These are phyloP conservation scores for Oceanites oceanicus DNA, from an alignment of 2,113 vertebrate species.

Conservation along the genomic window DNA sequence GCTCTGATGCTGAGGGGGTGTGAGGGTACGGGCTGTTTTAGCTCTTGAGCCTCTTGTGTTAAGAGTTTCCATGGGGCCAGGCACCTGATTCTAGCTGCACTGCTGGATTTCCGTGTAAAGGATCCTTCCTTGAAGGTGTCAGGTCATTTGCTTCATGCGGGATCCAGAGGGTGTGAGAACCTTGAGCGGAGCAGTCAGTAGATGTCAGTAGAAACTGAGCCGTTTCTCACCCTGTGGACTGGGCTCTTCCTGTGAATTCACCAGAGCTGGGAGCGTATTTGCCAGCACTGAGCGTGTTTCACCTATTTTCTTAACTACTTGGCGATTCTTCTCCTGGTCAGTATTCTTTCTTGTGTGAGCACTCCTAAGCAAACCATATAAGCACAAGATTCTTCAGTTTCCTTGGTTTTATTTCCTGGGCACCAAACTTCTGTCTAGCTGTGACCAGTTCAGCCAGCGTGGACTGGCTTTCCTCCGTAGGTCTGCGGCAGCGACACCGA, in stretches of 20 bases:
- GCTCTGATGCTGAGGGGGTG: neutral
- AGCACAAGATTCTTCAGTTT: neutral
- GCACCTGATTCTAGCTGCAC: neutral
- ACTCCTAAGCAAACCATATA: neutral
- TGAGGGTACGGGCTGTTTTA: neutral
- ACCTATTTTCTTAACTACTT: neutral
- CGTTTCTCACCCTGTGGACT: neutral
- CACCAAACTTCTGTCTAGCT: neutral
- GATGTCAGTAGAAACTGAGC: conserved; percentile 22
- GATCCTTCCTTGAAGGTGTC: neutral
- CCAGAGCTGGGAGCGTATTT: neutral
- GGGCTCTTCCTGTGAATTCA: neutral
- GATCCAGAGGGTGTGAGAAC: neutral
- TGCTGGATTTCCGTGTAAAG: neutral
- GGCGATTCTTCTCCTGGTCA: neutral
- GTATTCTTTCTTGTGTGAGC: neutral
- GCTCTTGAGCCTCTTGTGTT: neutral
- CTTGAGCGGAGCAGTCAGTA: neutral
- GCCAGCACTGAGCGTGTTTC: neutral
- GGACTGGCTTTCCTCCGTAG: neutral
- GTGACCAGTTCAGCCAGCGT: too few species aligned
- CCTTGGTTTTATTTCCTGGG: neutral
- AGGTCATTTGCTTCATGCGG: neutral
- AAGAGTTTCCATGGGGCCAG: neutral
- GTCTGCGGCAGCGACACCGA: neutral